These are phyloP conservation scores for Hemicrepidius hirtus DNA, from an alignment of 2,888 invertebrate species.

Conservation along the genomic window DNA sequence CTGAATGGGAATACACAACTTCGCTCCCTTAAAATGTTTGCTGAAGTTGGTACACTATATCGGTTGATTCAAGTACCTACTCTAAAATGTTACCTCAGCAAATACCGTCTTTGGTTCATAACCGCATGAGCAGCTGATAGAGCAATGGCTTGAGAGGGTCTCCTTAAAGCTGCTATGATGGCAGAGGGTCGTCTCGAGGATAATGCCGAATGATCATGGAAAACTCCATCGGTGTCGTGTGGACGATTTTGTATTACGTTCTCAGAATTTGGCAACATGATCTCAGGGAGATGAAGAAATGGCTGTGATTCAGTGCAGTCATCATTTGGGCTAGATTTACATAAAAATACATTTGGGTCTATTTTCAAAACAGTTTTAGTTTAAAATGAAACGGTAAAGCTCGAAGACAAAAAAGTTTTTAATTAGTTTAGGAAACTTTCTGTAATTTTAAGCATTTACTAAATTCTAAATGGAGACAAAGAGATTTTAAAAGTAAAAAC, in stretches of 20 bases:
- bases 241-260: constrained; percentile 35
- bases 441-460: background rate
- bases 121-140: constrained; percentile 74
- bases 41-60: constrained; percentile 13
- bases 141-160: constrained; percentile 77
- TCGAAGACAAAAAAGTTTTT: background rate
- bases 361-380: background rate
- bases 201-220: constrained; percentile 52
- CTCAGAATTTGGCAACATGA: constrained; percentile 26
- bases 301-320: constrained; percentile 28
- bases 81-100: constrained; percentile 60
- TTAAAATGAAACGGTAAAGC: constrained; percentile 12
- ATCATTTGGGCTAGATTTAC: constrained; percentile 31
- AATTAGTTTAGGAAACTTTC: background rate
- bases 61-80: no score
- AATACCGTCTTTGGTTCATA: constrained; percentile 66
- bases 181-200: constrained; percentile 77
- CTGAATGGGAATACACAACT: no score
- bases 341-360: background rate
- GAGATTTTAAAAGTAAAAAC: background rate
- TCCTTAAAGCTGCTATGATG: constrained; percentile 78
- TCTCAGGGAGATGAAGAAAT: constrained; percentile 38
- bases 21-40: no score
- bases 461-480: background rate
- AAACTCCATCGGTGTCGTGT: constrained; percentile 35